Conservation (phyloP, 2,888 invertebrate genomes). For the Cremastobaeus sp. region DNA sequence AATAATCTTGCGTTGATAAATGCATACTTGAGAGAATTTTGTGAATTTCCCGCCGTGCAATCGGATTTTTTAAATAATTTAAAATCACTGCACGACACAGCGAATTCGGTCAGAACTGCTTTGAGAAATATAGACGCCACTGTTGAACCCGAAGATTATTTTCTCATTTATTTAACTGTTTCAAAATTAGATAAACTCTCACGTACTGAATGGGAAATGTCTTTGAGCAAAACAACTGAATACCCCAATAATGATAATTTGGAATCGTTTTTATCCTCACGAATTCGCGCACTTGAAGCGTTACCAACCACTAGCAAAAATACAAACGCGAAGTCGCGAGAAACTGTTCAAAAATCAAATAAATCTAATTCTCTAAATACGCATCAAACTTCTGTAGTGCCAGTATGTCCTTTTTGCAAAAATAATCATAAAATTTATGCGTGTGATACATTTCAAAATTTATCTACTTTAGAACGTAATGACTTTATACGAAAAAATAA, state of each 20-base stretch:
- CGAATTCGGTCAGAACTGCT: too few species aligned
- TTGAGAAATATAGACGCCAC: background rate
- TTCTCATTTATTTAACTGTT: background rate
- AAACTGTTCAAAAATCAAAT: background rate
- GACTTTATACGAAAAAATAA: slow-evolving; percentile 5
- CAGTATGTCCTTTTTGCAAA: slow-evolving; percentile 6
- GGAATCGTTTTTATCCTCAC: too few species aligned
- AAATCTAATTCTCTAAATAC: background rate
- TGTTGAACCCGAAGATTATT: too few species aligned
- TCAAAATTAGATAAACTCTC: too few species aligned
- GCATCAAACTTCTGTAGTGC: background rate
- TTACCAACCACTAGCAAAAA: background rate
- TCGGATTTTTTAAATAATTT: too few species aligned
- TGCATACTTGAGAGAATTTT: too few species aligned
- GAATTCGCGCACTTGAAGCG: slow-evolving; percentile 5
- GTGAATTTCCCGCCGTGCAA: too few species aligned
- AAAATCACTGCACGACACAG: too few species aligned
- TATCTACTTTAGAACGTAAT: background rate
- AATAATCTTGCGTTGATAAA: background rate
- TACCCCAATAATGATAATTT: too few species aligned
- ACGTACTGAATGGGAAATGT: too few species aligned
- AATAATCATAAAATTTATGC: slow-evolving; percentile 12
- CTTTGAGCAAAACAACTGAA: too few species aligned
- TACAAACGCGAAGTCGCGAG: background rate
- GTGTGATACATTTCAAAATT: slow-evolving; percentile 1